These are phyloP conservation scores for Dysdera silvatica DNA, from an alignment of 1,140 invertebrate genomes.

Conservation along the genomic window DNA sequence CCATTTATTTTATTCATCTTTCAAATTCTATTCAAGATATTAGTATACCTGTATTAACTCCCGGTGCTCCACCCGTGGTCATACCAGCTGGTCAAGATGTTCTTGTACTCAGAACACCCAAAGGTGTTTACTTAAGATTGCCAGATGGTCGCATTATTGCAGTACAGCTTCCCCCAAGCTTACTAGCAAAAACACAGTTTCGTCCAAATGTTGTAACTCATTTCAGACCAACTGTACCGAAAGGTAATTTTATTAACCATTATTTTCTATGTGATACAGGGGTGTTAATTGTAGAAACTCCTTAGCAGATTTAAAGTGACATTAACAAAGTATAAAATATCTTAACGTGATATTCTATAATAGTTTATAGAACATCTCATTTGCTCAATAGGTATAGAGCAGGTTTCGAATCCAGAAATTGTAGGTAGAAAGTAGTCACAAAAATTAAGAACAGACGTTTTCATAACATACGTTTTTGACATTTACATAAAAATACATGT, in stretches of 20 bases:
- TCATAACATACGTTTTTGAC: too few species aligned
- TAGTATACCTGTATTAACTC: constrained; percentile 74
- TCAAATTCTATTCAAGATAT: constrained; percentile 58
- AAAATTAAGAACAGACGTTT: too few species aligned
- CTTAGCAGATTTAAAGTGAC: not conserved
- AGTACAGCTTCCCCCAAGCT: constrained; percentile 55
- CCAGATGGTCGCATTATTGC: constrained; percentile 94
- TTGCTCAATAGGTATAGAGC: too few species aligned
- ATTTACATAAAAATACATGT: too few species aligned
- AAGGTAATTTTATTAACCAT: constrained; percentile 10
- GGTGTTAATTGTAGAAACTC: not conserved
- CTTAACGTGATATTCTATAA: not conserved
- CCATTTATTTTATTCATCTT: too few species aligned
- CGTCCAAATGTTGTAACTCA: constrained; percentile 29
- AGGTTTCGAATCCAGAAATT: too few species aligned
- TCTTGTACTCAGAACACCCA: constrained; percentile 85
- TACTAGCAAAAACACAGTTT: constrained; percentile 26
- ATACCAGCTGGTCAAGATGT: constrained; percentile 87
- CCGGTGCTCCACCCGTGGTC: constrained; percentile 56
- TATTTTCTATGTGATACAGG: not conserved
- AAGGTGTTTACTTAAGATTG: constrained; percentile 90
- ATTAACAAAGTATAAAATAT: not conserved
- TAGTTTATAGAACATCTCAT: too few species aligned
- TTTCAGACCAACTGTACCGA: constrained; percentile 18
- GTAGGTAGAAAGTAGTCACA: too few species aligned